A percentile compares a stretch with the other conserved stretches of the same genome.
phyloP scores from a whole-genome alignment of 2,888 invertebrate species.

The Scaptodrosophila latifasciaeformis region DNA sequence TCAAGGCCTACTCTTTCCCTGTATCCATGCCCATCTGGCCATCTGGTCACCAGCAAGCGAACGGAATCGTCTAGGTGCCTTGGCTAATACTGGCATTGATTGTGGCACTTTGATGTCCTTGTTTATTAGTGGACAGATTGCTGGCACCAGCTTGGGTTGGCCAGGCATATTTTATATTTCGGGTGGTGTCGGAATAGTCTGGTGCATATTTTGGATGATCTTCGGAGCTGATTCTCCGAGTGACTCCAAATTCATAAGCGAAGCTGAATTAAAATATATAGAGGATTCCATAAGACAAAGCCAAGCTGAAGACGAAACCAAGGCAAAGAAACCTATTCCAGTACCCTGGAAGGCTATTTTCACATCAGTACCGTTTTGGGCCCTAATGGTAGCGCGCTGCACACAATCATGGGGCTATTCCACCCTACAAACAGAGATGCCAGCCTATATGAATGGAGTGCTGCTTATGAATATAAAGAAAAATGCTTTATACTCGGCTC shows the following conservation, averaged over 20 bases:
- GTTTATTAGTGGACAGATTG: slow-evolving; percentile 79
- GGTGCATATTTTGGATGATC: slow-evolving; percentile 78
- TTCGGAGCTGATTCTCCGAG: slow-evolving; percentile 79
- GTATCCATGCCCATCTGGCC: slow-evolving; percentile 80
- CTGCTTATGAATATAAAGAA: slow-evolving; percentile 79
- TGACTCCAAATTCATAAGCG: slow-evolving; percentile 77
- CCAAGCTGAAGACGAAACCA: slow-evolving; percentile 13
- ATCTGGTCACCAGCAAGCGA: slow-evolving; percentile 82
- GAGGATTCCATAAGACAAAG: slow-evolving; percentile 74
- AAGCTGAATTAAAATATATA: slow-evolving; percentile 78
- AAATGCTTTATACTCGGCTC: slow-evolving; percentile 76
- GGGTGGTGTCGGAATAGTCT: slow-evolving; percentile 76
- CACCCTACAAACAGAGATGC: slow-evolving; percentile 82
- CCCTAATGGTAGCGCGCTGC: slow-evolving; percentile 77
- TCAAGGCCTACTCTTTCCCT: slow-evolving; percentile 81
- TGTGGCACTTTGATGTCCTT: slow-evolving; percentile 81
- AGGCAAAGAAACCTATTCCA: slow-evolving; percentile 54
- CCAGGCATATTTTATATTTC: slow-evolving; percentile 81
- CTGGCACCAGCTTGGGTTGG: slow-evolving; percentile 80
- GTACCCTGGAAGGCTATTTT: slow-evolving; percentile 81
- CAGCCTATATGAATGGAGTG: slow-evolving; percentile 81
- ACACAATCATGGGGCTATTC: slow-evolving; percentile 84
- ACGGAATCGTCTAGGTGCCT: slow-evolving; percentile 78
- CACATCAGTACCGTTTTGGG: slow-evolving; percentile 81
- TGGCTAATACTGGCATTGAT: slow-evolving; percentile 79